A percentile compares a stretch with the other conserved stretches of the same genome.
phyloP scores from a whole-genome alignment of 2,888 invertebrate species.

The Tenthredo notha region DNA sequence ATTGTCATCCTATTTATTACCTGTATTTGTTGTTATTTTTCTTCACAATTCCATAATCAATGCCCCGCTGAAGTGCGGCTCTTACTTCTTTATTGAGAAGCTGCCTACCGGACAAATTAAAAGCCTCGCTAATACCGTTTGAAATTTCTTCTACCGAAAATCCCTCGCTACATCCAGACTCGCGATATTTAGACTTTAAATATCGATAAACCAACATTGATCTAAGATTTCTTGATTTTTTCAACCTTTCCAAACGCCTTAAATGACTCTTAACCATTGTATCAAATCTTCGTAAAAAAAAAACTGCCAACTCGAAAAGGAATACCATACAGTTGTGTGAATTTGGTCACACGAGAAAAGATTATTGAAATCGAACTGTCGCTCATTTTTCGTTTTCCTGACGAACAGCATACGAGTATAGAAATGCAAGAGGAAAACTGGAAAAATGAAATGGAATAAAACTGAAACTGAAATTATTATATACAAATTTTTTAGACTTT shows the following conservation, averaged over 20 bases:
- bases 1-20: slow-evolving; percentile 54
- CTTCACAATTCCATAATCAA: slow-evolving; percentile 70
- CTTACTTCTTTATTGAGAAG: slow-evolving; percentile 61
- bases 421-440: neutral
- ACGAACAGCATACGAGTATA: neutral
- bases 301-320: neutral
- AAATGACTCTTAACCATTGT: neutral
- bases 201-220: slow-evolving; percentile 23
- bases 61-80: slow-evolving; percentile 68
- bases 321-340: neutral
- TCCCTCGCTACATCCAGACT: neutral
- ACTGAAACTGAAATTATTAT: neutral
- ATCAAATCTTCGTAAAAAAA: neutral
- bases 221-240: slow-evolving; percentile 5
- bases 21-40: slow-evolving; percentile 68
- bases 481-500: neutral
- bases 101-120: neutral
- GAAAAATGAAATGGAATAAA: no score
- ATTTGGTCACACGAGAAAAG: neutral
- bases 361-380: neutral
- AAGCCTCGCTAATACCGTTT: neutral
- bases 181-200: slow-evolving; percentile 25
- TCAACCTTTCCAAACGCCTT: neutral
- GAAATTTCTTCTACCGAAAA: slow-evolving; percentile 28
- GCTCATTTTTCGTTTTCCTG: neutral